Base-by-base conservation (phyloP, 2,113 vertebrate genomes). In the Trinectes maculatus region DNA sequence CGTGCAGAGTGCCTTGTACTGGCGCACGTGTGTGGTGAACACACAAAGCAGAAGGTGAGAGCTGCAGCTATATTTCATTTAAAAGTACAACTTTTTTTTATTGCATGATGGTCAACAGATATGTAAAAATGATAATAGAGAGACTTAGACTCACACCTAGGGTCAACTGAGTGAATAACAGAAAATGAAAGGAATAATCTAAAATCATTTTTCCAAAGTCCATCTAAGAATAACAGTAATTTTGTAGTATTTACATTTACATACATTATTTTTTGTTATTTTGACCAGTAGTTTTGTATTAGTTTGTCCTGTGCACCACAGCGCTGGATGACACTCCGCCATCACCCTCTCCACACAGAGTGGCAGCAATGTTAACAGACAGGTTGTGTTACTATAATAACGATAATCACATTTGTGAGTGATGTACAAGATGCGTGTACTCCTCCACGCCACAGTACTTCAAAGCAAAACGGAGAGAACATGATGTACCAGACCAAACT, bases 291-390 rank as follows among this genome's bases (percentile, higher is more conserved):
- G 16, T 39, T 53, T n/a, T 40, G 0, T 18, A 15, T 7, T 1
- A n/a, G n/a, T n/a, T n/a, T n/a, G n/a, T n/a, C n/a, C n/a, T n/a
- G n/a, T n/a, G n/a, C n/a, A n/a, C n/a, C n/a, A n/a, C n/a, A n/a
- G n/a, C n/a, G n/a, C n/a, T n/a, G n/a, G n/a, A n/a, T n/a, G n/a
- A n/a, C n/a, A n/a, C n/a, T n/a, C n/a, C n/a, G n/a, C n/a, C n/a
- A n/a, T n/a, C n/a, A n/a, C n/a, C n/a, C n/a, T n/a, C n/a, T n/a
- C n/a, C n/a, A n/a, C n/a, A n/a, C n/a, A 24, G 4, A 42, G 16
- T 21, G 15, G n/a, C 29, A 48, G 34, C 51, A 3, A 22, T 36
- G 19, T 58, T n/a, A 71, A 31, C 42, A 74, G 79, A 68, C 73
- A 48, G 52, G 73, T 80, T 74, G 4, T 31, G 29, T 31, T 8